These are phyloP conservation scores for Zootermopsis nevadensis DNA, from an alignment of 2,888 invertebrate genomes.

Conservation along the genomic window DNA sequence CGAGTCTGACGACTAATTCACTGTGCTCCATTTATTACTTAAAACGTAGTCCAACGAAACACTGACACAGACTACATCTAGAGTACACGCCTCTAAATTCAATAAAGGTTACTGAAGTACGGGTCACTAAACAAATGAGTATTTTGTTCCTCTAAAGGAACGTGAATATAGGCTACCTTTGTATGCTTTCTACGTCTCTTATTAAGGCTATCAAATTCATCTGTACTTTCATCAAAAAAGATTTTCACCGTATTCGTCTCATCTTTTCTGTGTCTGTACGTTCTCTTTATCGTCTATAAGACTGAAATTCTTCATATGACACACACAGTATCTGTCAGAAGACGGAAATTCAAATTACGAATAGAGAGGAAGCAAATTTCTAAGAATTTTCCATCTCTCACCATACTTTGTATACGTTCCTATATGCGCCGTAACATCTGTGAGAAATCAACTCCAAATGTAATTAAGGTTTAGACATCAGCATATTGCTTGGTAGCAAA, in stretches of 20 bases:
- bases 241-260: background rate
- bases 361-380: constrained; percentile 33
- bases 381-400: constrained; percentile 34
- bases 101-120: no score
- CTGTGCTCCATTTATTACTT: no score
- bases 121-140: no score
- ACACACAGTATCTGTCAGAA: constrained; percentile 22
- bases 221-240: background rate
- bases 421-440: constrained; percentile 10
- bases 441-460: constrained; percentile 28
- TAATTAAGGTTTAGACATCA: constrained; percentile 35
- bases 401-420: constrained; percentile 1
- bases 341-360: constrained; percentile 38
- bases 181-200: background rate
- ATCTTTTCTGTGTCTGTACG: background rate
- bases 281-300: background rate
- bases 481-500: constrained; percentile 8
- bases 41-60: no score
- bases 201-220: background rate
- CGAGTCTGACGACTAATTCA: no score
- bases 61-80: no score
- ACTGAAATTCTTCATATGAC: constrained; percentile 7
- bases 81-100: no score
- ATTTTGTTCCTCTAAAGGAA: no score
- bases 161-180: no score